Evolutionary conservation across 2,888 invertebrate genomes (phyloP).

Genomic region (Nasonovia ribisnigri): DNA sequence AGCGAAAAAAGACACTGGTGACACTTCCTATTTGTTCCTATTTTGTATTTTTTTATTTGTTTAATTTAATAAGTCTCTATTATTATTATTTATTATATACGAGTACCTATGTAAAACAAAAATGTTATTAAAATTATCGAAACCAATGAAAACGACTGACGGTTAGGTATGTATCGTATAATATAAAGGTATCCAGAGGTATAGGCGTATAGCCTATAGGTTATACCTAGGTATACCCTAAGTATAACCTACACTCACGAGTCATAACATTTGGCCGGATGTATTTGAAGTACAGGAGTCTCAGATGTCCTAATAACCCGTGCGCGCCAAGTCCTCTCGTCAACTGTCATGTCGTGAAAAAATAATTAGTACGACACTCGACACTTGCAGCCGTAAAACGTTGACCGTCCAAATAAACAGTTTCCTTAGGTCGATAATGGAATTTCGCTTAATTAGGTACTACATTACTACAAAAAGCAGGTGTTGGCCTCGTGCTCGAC

Average conservation of each 20-base stretch:
- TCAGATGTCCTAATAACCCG: background rate
- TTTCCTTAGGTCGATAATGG: conserved; percentile 18
- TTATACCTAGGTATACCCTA: background rate
- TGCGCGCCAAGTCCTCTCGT: background rate
- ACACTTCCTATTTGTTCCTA: background rate
- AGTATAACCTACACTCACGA: too few species aligned
- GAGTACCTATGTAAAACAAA: background rate
- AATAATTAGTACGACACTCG: background rate
- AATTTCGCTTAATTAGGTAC: conserved; percentile 7
- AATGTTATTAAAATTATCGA: background rate
- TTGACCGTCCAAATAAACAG: background rate
- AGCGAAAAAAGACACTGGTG: background rate
- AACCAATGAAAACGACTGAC: background rate
- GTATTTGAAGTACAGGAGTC: background rate
- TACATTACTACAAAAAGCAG: background rate
- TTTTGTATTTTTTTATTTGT: background rate
- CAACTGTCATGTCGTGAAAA: background rate
- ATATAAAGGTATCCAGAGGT: background rate
- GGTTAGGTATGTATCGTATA: background rate
- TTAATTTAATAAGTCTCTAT: background rate
- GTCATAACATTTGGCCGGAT: background rate
- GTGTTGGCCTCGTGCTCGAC: background rate
- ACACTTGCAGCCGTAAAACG: background rate
- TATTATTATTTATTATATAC: background rate
- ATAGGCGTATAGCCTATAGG: background rate